phyloP scores from a whole-genome alignment of 1,140 invertebrate species.

The Orius laevigatus region DNA sequence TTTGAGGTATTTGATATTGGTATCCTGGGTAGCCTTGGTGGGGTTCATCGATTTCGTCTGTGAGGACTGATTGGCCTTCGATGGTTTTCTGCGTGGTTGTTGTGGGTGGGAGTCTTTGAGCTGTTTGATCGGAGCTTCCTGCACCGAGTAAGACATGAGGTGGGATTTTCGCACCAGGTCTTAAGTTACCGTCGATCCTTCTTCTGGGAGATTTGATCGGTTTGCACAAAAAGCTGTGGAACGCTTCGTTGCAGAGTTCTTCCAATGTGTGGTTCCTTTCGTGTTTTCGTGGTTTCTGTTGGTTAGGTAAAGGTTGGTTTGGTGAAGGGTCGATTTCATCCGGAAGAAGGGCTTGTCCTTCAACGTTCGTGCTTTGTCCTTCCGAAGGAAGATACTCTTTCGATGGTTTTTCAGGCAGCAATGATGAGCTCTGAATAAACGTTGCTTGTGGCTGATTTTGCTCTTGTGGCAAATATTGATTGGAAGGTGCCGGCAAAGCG shows the following conservation, averaged over 20 bases:
- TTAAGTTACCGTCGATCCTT: constrained; percentile 14
- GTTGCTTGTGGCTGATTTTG: too few species aligned
- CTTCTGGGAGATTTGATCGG: constrained; percentile 11
- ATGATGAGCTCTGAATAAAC: neutral
- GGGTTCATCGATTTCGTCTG: too few species aligned
- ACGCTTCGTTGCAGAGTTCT: constrained; percentile 17
- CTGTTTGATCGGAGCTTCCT: too few species aligned
- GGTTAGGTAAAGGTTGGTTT: neutral
- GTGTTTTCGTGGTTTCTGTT: neutral
- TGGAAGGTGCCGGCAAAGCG: neutral
- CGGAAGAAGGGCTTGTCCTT: neutral
- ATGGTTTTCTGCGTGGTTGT: too few species aligned
- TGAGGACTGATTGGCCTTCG: too few species aligned
- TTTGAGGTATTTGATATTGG: neutral
- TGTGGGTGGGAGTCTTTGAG: too few species aligned
- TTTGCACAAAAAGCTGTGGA: constrained; percentile 19
- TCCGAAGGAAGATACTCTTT: neutral
- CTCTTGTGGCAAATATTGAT: constrained; percentile 1
- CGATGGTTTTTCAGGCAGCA: neutral
- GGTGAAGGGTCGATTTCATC: neutral
- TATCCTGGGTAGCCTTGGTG: neutral
- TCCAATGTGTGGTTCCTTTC: constrained; percentile 13
- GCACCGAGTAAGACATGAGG: constrained; percentile 8
- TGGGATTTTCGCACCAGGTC: constrained; percentile 14
- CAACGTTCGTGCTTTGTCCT: constrained; percentile 1